These are phyloP conservation scores for Mormyrus iriodes DNA, from an alignment of 2,113 vertebrate genomes.

Conservation along the genomic window DNA sequence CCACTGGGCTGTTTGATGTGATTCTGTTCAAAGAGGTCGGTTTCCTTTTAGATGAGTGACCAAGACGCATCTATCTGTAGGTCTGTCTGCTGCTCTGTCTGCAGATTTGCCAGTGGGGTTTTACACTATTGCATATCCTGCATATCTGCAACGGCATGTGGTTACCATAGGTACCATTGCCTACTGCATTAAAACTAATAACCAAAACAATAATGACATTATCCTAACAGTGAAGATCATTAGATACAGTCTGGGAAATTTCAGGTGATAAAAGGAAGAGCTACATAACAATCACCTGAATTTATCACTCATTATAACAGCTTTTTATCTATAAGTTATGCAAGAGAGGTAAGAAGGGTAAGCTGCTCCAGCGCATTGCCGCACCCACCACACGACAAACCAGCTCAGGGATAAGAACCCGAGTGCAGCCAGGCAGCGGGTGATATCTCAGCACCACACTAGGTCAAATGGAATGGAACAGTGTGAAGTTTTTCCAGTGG, in stretches of 20 bases:
- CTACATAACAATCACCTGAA: neutral
- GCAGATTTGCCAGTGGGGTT: neutral
- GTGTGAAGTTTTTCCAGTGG: no score
- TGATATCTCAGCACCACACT: no score
- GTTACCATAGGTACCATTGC: neutral
- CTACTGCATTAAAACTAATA: neutral
- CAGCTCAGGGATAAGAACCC: no score
- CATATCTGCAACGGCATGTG: neutral
- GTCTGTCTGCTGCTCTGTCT: neutral
- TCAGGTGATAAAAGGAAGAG: neutral
- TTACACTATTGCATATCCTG: neutral
- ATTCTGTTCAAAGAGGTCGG: neutral
- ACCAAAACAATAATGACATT: neutral
- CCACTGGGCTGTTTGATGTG: neutral
- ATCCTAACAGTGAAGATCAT: neutral
- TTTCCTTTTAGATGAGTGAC: neutral
- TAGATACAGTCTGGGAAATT: neutral
- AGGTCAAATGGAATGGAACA: no score
- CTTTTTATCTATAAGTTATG: no score
- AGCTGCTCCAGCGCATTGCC: no score
- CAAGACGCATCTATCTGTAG: neutral
- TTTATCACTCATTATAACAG: neutral
- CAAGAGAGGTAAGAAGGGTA: no score
- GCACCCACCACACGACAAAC: no score
- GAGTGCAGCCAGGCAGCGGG: no score